Conservation (phyloP, 1,140 invertebrate genomes). For the Sipha flava region DNA sequence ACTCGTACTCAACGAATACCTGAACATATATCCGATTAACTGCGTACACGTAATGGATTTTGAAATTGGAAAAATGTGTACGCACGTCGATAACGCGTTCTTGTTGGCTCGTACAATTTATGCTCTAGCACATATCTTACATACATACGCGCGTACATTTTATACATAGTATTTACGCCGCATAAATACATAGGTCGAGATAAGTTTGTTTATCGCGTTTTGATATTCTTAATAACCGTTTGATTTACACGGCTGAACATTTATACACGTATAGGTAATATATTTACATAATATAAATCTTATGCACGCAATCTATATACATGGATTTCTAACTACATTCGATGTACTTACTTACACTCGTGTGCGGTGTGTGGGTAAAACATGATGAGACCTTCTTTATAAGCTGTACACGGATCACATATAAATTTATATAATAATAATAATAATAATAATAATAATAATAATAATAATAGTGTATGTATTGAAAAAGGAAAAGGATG, state of each 20-base stretch:
- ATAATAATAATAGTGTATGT: too few species aligned
- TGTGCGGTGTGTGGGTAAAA: too few species aligned
- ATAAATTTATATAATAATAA: too few species aligned
- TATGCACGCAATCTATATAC: neutral
- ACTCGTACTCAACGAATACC: too few species aligned
- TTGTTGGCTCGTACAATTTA: neutral
- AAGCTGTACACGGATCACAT: too few species aligned
- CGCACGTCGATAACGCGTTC: neutral
- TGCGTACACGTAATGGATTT: neutral
- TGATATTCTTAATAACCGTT: neutral
- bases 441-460: too few species aligned
- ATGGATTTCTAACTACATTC: neutral
- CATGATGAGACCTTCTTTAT: too few species aligned
- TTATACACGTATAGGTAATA: neutral
- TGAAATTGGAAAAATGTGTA: slow-evolving; percentile 8
- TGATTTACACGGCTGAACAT: neutral
- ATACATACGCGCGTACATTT: neutral
- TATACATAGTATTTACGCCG: neutral
- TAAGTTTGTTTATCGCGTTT: neutral
- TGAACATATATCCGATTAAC: too few species aligned
- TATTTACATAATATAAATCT: too few species aligned
- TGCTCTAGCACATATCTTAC: too few species aligned
- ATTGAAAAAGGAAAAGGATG: too few species aligned
- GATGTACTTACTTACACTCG: too few species aligned
- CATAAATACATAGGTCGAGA: neutral